Evolutionary conservation across 2,888 invertebrate genomes (phyloP).

Genomic region (Galeruca laticollis): DNA sequence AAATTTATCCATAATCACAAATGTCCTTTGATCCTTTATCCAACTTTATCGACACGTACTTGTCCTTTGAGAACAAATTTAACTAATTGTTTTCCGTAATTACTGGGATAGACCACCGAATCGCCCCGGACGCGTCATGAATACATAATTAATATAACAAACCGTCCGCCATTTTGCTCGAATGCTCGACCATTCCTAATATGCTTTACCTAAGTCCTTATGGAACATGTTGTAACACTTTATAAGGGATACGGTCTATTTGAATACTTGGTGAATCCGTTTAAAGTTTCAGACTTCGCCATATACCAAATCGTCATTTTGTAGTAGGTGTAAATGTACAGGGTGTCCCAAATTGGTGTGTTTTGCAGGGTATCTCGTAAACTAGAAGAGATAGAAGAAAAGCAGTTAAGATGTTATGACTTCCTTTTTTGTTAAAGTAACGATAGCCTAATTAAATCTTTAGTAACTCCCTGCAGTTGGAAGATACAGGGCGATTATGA

Average conservation of each 20-base stretch:
- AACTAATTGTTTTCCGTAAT: slow-evolving; percentile 31
- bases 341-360: too few species aligned
- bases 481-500: too few species aligned
- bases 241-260: not conserved
- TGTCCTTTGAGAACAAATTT: slow-evolving; percentile 20
- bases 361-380: too few species aligned
- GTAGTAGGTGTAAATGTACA: not conserved
- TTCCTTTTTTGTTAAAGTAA: too few species aligned
- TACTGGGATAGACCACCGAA: slow-evolving; percentile 18
- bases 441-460: too few species aligned
- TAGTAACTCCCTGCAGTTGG: too few species aligned
- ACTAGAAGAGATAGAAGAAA: too few species aligned
- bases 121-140: slow-evolving; percentile 10
- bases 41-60: slow-evolving; percentile 26
- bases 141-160: slow-evolving; percentile 19
- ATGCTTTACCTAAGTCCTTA: slow-evolving; percentile 1
- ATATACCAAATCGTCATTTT: not conserved
- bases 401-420: too few species aligned
- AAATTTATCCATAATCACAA: slow-evolving; percentile 11
- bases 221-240: slow-evolving; percentile 4
- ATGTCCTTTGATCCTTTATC: slow-evolving; percentile 10
- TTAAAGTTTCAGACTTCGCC: not conserved
- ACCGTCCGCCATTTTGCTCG: slow-evolving; percentile 10
- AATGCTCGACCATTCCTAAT: slow-evolving; percentile 10
- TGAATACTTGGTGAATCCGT: not conserved